Percentiles rank a stretch among this genome's conserved stretches.
Conservation (phyloP, 2,888 invertebrate species). For the Busseola fusca region DNA sequence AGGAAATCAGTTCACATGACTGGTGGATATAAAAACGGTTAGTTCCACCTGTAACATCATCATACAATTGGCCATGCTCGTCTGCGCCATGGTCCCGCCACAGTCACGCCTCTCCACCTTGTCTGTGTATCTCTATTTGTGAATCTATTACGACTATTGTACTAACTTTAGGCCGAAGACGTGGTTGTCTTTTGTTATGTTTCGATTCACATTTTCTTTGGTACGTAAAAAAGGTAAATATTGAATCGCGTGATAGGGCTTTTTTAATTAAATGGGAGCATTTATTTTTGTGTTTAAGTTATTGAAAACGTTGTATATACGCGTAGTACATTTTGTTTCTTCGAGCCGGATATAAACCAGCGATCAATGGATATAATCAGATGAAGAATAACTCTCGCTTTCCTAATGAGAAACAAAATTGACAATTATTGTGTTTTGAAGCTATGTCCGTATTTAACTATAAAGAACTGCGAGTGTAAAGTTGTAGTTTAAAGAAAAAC, state of each 20-base stretch:
- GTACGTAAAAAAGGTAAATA: conserved; percentile 40
- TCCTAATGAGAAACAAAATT: neutral
- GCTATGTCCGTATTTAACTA: neutral
- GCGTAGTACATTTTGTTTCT: neutral
- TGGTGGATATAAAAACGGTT: conserved; percentile 47
- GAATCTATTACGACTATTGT: conserved; percentile 54
- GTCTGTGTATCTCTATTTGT: conserved; percentile 26
- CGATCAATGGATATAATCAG: neutral
- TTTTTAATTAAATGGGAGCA: neutral
- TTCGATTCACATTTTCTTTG: conserved; percentile 18
- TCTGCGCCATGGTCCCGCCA: conserved; percentile 20
- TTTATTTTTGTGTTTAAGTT: neutral
- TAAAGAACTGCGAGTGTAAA: neutral
- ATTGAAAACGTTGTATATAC: neutral
- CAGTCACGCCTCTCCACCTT: conserved; percentile 32
- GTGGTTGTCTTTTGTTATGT: conserved; percentile 20
- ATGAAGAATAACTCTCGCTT: neutral
- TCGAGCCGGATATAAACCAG: neutral
- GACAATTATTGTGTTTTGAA: neutral
- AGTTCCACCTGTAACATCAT: conserved; percentile 50
- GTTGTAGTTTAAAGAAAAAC: neutral
- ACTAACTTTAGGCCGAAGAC: conserved; percentile 13
- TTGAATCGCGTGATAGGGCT: conserved; percentile 13
- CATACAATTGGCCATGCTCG: conserved; percentile 47
- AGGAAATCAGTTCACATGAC: conserved; percentile 51